Evolutionary conservation across 2,888 invertebrate species (phyloP), one percentile per base, ranked within the genome.

Genomic region (Drosophila emarginata): DNA sequence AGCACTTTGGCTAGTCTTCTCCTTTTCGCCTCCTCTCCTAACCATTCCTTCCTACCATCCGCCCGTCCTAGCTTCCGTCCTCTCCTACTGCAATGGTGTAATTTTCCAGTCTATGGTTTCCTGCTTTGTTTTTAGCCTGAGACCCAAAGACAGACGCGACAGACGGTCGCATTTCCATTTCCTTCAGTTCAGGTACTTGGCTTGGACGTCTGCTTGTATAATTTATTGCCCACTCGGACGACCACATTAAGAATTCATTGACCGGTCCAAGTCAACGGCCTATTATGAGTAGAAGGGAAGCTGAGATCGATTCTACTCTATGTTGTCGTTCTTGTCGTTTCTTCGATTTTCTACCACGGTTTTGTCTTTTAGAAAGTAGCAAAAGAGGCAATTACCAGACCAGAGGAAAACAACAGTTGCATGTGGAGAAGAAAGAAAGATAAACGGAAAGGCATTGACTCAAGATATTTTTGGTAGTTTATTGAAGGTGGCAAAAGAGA

Each of bases 191-290:
- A 32, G 32, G 70, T 61, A 26, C 45, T 67, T 63, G 74, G 64
- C 39, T 70, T 61, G 28, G 57, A 40, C 78, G 70, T 64, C 80
- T 72, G 68, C 88, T 82, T 79, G 86, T 85, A 63, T 83, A 82
- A 80, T 78, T 83, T 87, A 88, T 87, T 87, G 87, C 88, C 73
- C 82, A 73, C 81, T 64, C 68, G 61, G 69, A 61, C 72, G 65
- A 61, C 73, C 70, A 74, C 79, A 88, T 80, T 87, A 86, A 83
- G 78, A 87, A 88, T 89, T 85, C 89, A 89, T 81, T 89, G 89
- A 89, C 89, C 88, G 89, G 67, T 66, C 67, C 70, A 60, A 89
- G 88, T 89, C 87, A 88, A 86, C 83, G 89, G 86, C 89, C 88
- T 79, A 81, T 79, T 80, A 72, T 74, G 74, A 77, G 57, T 68